Evolutionary conservation across 2,888 invertebrate species (phyloP).

Genomic region (Caenorhabditis panamensis): DNA sequence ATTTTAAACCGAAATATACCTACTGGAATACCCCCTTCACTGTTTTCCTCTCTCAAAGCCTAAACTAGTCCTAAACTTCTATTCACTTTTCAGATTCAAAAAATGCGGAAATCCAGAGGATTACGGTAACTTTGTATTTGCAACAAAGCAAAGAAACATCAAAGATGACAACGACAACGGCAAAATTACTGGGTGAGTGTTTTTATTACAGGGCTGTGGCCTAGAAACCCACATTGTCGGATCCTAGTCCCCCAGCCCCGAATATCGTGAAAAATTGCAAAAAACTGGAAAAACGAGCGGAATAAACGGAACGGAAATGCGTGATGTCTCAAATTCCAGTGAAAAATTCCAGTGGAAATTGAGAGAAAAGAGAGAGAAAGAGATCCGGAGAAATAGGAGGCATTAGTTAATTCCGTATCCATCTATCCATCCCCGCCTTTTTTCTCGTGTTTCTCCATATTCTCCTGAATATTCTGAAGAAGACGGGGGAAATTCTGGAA

Average conservation of each 20-base stretch:
- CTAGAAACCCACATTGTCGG: background rate
- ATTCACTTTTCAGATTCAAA: slow-evolving; percentile 1
- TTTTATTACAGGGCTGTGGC: background rate
- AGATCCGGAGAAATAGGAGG: background rate
- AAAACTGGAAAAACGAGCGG: background rate
- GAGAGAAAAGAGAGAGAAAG: background rate
- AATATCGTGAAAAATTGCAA: background rate
- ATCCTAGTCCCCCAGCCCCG: background rate
- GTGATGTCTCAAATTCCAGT: slow-evolving; percentile 6
- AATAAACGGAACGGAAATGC: background rate
- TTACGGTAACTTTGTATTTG: slow-evolving; percentile 8
- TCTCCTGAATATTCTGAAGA: slow-evolving; percentile 23
- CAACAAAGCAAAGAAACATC: background rate
- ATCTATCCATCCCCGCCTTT: slow-evolving; percentile 9
- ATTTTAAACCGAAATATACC: no score
- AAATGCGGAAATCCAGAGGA: slow-evolving; percentile 25
- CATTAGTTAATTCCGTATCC: slow-evolving; percentile 41
- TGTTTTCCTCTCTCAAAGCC: no score
- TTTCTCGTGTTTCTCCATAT: slow-evolving; percentile 9
- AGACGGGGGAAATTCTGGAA: slow-evolving; percentile 1
- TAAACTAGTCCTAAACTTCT: no score
- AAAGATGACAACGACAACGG: slow-evolving; percentile 50
- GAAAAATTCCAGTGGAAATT: background rate
- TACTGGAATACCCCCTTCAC: no score
- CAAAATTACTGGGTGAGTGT: slow-evolving; percentile 46